Conservation (phyloP, 2,888 invertebrate genomes). For the Strigamia transsilvanica region DNA sequence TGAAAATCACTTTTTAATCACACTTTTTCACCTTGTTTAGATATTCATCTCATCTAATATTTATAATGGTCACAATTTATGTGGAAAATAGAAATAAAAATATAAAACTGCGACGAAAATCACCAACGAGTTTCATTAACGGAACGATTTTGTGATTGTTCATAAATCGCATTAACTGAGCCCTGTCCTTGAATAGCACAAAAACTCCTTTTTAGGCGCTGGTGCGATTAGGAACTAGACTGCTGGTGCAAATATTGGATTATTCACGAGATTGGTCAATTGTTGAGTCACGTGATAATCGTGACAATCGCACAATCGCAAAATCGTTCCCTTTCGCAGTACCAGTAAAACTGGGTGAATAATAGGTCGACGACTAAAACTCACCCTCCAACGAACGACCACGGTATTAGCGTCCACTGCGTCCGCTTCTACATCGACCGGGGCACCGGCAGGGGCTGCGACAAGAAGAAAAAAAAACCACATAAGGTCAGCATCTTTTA, state of each 20-base stretch:
- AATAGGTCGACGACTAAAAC: background rate
- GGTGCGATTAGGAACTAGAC: too few relatives aligned
- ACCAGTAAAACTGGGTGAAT: background rate
- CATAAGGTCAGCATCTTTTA: constrained; percentile 26
- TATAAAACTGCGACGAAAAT: background rate
- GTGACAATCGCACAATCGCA: too few relatives aligned
- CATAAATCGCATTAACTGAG: too few relatives aligned
- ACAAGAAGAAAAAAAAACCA: background rate
- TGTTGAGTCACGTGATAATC: too few relatives aligned
- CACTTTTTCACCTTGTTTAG: background rate
- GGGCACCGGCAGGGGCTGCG: constrained; percentile 50
- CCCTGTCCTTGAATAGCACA: too few relatives aligned
- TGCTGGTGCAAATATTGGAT: too few relatives aligned
- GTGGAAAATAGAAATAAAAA: background rate
- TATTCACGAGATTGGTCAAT: too few relatives aligned
- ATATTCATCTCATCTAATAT: constrained; percentile 11
- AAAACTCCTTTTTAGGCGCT: too few relatives aligned
- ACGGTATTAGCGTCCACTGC: constrained; percentile 52
- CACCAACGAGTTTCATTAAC: too few relatives aligned
- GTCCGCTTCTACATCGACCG: constrained; percentile 50
- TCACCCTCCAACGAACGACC: constrained; percentile 61
- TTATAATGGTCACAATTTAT: background rate
- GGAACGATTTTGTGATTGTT: too few relatives aligned
- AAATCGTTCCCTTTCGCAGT: background rate
- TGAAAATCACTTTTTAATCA: constrained; percentile 42